Evolutionary conservation across 2,888 invertebrate genomes (phyloP), one percentile per base, ranked within the genome.

Genomic region (Exephanes ischioxanthus): DNA sequence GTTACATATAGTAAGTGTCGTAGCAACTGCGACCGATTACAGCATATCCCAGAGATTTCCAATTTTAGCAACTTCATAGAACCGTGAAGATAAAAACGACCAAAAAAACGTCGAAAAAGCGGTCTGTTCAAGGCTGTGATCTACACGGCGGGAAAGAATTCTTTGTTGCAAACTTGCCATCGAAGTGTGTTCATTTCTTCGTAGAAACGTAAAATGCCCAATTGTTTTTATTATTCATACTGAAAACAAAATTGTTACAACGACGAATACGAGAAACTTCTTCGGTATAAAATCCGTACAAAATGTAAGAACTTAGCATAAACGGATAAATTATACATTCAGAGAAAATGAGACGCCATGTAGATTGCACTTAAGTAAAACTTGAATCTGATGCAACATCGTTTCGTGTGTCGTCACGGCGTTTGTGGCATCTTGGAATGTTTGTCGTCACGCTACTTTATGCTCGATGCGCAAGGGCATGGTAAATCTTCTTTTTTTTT

Each of bases 341-440:
- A 85, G 85, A 83, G 82, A 80, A 89, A 91, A 90, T 89, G 86
- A 89, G 87, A 89, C 87, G 80, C 68, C 80, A 70, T 77, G 85
- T 87, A 89, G 87, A 87, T 87, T 90, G 89, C 89, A 91, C 88
- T 85, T 92, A 89, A 90, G 92, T 90, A 89, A 92, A 93, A 93
- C 92, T 90, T 91, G 92, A 92, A 93, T 94, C 94, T 94, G 94
- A 94, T 89, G 94, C 94, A 94, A 94, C 89, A 92, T 89, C 87
- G 88, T 87, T 87, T 84, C 88, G 71, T 77, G 78, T 94, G 89
- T 92, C 94, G 90, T 93, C 93, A 94, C 83, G 76, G 33, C 67
- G 82, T 84, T 70, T 84, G 82, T 76, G 84, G 85, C 85, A 87
- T 89, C 88, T 77, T 76, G 87, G 79, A 89, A 90, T 89, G 80